Percentiles rank a stretch among this genome's conserved stretches.
Conservation (phyloP, 2,113 vertebrate genomes). For the Notarius quadriscutis region DNA sequence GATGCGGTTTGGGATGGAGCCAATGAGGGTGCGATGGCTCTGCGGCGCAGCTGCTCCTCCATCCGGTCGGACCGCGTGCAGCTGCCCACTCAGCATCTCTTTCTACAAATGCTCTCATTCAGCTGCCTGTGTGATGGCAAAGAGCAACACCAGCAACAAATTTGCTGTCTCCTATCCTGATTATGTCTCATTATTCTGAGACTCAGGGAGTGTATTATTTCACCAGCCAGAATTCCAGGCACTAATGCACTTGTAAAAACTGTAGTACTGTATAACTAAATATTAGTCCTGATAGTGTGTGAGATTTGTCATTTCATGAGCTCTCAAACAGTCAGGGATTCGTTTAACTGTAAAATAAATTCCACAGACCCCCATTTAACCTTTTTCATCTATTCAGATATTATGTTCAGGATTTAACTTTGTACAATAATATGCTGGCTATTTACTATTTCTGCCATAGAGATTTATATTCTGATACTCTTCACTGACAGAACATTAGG, state of each 20-base stretch:
- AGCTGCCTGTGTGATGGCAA: background rate
- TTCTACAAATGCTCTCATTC: background rate
- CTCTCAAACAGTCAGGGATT: background rate
- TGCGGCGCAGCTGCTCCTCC: slow-evolving; percentile 44
- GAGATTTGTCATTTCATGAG: background rate
- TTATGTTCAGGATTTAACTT: background rate
- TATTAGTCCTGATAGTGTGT: background rate
- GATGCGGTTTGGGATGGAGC: slow-evolving; percentile 20
- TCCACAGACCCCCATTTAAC: background rate
- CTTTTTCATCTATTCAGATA: background rate
- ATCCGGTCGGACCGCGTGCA: slow-evolving; percentile 28
- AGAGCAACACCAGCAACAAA: background rate
- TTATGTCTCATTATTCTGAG: background rate
- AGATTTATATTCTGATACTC: background rate
- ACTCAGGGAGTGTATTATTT: background rate
- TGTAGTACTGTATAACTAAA: background rate
- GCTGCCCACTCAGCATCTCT: background rate
- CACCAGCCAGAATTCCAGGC: background rate
- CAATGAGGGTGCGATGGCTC: background rate
- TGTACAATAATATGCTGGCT: background rate
- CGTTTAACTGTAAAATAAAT: background rate
- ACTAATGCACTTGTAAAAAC: background rate
- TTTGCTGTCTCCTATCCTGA: background rate
- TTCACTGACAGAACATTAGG: background rate
- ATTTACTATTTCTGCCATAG: background rate